Evolutionary conservation across 2,797 vertebrate genomes (phyloP), one percentile per base, ranked within the genome.

Genomic region (Masticophis lateralis): DNA sequence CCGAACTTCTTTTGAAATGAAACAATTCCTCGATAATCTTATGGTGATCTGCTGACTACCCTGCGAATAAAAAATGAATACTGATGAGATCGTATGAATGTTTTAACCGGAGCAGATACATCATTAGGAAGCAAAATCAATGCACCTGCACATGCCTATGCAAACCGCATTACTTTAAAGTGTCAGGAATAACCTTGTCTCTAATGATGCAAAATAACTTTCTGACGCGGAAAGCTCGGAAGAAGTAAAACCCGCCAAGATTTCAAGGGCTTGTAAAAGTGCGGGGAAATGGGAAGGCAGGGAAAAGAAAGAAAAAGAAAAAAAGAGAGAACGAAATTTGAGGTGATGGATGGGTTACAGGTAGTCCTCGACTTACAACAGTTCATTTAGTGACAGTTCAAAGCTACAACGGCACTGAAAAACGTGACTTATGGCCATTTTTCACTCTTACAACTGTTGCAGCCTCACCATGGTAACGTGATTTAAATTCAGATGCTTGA

Each of bases 101-200:
- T 86, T 94, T 88, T 91, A 94, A 87, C 28, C 60, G 86, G 90
- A 96, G 90, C 6, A 94, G 90, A 93, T 91, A 37, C 3, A 93
- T 94, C 66, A 93, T 83, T 92, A 83, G 94, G 92, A 95, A 90
- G 13, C 87, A 95, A 97, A 96, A 97, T 92, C 90, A 94, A 88
- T 90, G 20, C 47, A 90, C 91, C 93, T 88, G 60, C 27, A 90
- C 18, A 74, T 88, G 53, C 27, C 47, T 92, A 90, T 86, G 66
- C 14, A 92, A 91, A 91, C 57, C 93, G 37, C 18, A 66, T 93
- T 91, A 86, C 74, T 93, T 94, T 93, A 93, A 47, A 27, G 57
- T 91, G 89, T 91, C 60, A 93, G 47, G 91, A 95, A 96, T 89
- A 47, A 90, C 13, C 7, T 94, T 92, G 43, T 28, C 7, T 89